Base-by-base conservation (phyloP, 2,888 invertebrate genomes). In the Oasisia sp. region DNA sequence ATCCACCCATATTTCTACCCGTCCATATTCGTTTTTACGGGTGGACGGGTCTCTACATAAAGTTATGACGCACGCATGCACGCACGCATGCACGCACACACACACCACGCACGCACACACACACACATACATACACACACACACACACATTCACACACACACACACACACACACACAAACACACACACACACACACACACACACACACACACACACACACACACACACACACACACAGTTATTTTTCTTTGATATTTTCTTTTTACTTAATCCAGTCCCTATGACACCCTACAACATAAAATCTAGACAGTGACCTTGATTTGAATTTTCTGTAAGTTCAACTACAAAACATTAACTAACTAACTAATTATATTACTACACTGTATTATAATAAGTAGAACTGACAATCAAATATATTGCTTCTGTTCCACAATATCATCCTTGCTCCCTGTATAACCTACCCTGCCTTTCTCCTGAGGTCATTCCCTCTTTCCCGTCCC, bases 201-300 rank as follows among this genome's bases (percentile, higher is more conserved):
- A 74, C 74, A 74, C 74, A 74, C 27, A 74, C 74, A 74, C 74
- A 74, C 74, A 74, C 74, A 74, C 74, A 74, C 74, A 27, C n/a
- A n/a, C 74, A 74, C n/a, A n/a, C 27, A 74, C 74, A 74, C 74
- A 74, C 19, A 74, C 27, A 27, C 27, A 74, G 74, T 27, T 74
- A 27, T 74, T 27, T 74, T 7, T 74, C 74, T 74, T 74, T 27
- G 27, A n/a, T 5, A 74, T 74, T n/a, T 38, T 4, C 38, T 38
- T 38, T 38, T 38, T 74, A 74, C 74, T 74, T 74, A 74, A n/a
- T 7, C n/a, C 27, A 27, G 14, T 27, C 74, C 27, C 74, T 27
- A 74, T 74, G 27, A n/a, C 14, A 27, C n/a, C 74, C 74, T 38
- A 74, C 74, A 74, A 74, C 27, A 74, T 74, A 7, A 74, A 5